Base-by-base conservation (phyloP, 2,888 invertebrate genomes). In the Amphimallon solstitiale region DNA sequence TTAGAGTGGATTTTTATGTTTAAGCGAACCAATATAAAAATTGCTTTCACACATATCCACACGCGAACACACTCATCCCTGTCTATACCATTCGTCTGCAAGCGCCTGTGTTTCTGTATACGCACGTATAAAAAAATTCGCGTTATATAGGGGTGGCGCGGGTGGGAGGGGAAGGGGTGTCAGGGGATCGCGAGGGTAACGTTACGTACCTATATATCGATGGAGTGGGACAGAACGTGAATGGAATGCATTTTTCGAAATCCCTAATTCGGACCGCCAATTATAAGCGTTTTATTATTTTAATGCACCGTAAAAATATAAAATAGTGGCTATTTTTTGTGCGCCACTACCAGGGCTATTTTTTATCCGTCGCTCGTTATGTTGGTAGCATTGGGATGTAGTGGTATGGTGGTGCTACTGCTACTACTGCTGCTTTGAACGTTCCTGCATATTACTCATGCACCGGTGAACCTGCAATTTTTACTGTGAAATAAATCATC, bases 401-500 rank as follows among this genome's bases (percentile, higher is more conserved):
- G 79, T 77, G 77, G 75, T 34, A 17, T 14, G 56, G 40, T 23
- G 40, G 3, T 38, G 72, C 73, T 72, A 72, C 77, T 75, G 75
- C 76, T 76, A 76, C 76, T 78, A 77, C 79, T 78, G 78, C 77
- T 76, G 78, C 77, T 79, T 79, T 78, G 79, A 79, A 77, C 80
- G 83, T 80, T 82, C 79, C 79, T 81, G 82, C 80, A 83, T 83
- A 84, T 85, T 85, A 85, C 82, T 85, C 85, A 84, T 84, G 81
- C 82, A 83, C 81, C 81, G 81, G 83, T 81, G 82, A 81, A 81
- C 82, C 83, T 83, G 84, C 84, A 84, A 85, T 85, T 85, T 85
- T 85, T 85, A 83, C 84, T 81, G 82, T 82, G 82, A 83, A 80
- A 85, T 86, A 86, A 86, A 86, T 86, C 85, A 85, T 85, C 85